Evolutionary conservation across 2,888 invertebrate genomes (phyloP).

Genomic region (Tachina lurida): DNA sequence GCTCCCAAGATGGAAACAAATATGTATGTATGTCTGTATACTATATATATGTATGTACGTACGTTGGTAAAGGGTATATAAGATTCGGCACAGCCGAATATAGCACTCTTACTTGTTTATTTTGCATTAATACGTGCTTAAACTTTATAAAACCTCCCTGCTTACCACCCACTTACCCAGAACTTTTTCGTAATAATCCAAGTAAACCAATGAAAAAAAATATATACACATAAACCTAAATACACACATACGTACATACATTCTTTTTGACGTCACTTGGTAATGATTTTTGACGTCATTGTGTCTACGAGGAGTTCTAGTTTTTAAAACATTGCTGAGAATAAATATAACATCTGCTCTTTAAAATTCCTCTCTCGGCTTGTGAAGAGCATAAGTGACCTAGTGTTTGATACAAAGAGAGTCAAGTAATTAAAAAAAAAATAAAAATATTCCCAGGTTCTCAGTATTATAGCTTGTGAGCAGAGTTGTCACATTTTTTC

Average conservation of each 20-base stretch:
- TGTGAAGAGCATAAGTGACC: neutral
- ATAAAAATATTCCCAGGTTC: neutral
- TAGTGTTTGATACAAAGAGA: neutral
- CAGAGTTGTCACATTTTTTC: no score
- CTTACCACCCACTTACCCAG: neutral
- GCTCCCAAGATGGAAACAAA: no score
- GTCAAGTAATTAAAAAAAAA: conserved; percentile 16
- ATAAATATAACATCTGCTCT: neutral
- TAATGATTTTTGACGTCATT: conserved; percentile 65
- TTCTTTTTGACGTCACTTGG: conserved; percentile 62
- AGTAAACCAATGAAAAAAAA: conserved; percentile 12
- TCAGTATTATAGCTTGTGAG: neutral
- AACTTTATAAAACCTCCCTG: neutral
- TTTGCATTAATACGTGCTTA: neutral
- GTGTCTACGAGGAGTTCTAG: conserved; percentile 60
- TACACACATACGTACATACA: neutral
- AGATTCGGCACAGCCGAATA: no score
- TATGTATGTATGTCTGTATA: no score
- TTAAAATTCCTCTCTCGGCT: neutral
- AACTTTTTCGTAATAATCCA: neutral
- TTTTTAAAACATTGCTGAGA: conserved; percentile 21
- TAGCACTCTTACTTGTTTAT: no score
- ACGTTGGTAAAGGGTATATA: no score
- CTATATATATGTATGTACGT: no score
- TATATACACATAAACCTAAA: neutral